Percentiles rank a stretch among this genome's conserved stretches.
Conservation (phyloP, 1,140 invertebrate species). For the Drosophila neocordata region DNA sequence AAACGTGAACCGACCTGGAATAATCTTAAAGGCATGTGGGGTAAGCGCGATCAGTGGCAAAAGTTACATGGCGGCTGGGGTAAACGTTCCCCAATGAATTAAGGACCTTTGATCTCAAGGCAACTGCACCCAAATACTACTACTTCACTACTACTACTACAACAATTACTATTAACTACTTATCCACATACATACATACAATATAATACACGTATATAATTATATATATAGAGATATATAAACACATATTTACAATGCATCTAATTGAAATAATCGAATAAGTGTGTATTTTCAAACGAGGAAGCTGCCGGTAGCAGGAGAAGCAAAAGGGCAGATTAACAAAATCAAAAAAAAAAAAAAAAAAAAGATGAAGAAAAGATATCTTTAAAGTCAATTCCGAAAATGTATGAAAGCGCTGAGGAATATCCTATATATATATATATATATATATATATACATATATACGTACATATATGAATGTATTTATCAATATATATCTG, state of each 20-base stretch:
- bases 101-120: conserved; percentile 7
- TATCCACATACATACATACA: conserved; percentile 34
- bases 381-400: conserved; percentile 67
- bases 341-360: not conserved
- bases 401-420: conserved; percentile 80
- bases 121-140: not conserved
- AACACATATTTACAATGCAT: not conserved
- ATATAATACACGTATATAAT: not conserved
- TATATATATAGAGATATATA: not conserved
- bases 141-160: not conserved
- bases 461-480: conserved; percentile 25
- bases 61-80: conserved; percentile 79
- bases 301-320: conserved; percentile 6
- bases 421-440: conserved; percentile 9
- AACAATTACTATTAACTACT: conserved; percentile 29
- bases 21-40: conserved; percentile 89
- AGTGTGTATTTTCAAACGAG: conserved; percentile 43
- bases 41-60: conserved; percentile 84
- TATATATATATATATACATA: conserved; percentile 1
- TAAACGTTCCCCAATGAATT: conserved; percentile 68
- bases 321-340: conserved; percentile 1
- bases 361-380: not conserved
- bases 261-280: not conserved
- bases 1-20: conserved; percentile 89
- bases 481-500: conserved; percentile 15